Evolutionary conservation across 2,888 invertebrate species (phyloP).

Genomic region (Acanthococcus lagerstroemiae): DNA sequence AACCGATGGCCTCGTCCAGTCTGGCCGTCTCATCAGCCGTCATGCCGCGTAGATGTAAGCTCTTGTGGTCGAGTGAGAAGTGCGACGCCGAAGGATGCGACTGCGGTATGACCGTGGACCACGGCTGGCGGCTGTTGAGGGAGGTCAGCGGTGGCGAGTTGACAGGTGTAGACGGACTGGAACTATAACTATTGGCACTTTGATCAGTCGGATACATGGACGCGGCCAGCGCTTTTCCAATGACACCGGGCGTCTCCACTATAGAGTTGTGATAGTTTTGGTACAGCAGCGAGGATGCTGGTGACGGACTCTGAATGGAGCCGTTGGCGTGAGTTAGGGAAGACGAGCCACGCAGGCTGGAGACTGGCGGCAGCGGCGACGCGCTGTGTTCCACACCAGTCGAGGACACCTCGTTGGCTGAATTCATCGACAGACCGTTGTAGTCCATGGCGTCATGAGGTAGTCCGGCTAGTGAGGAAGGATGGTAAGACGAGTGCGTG

Average conservation of each 20-base stretch:
- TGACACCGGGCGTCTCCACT: constrained; percentile 17
- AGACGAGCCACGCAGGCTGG: constrained; percentile 43
- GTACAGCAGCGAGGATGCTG: constrained; percentile 29
- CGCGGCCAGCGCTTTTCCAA: constrained; percentile 23
- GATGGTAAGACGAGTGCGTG: constrained; percentile 5
- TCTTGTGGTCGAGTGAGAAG: constrained; percentile 14
- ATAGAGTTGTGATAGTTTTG: constrained; percentile 36
- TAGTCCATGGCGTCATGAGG: constrained; percentile 1
- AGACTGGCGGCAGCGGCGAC: constrained; percentile 52
- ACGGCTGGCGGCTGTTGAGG: not conserved
- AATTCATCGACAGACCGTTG: not conserved
- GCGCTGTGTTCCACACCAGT: constrained; percentile 34
- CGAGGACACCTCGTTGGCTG: constrained; percentile 39
- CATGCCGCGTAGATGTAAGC: not conserved
- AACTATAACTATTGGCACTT: constrained; percentile 72
- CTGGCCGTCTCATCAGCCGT: not conserved
- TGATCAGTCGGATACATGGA: constrained; percentile 49
- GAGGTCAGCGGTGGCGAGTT: constrained; percentile 75
- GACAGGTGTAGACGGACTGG: constrained; percentile 88
- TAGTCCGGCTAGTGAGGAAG: not conserved
- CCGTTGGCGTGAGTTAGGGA: constrained; percentile 35
- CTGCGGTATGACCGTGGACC: constrained; percentile 19
- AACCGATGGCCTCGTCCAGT: constrained; percentile 23
- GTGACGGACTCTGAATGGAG: constrained; percentile 30
- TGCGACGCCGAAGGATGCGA: constrained; percentile 26